Percentiles rank a stretch among this genome's conserved stretches.
These are phyloP conservation scores for Magallana ariakensis DNA, from an alignment of 1,140 invertebrate species.

Conservation along the genomic window DNA sequence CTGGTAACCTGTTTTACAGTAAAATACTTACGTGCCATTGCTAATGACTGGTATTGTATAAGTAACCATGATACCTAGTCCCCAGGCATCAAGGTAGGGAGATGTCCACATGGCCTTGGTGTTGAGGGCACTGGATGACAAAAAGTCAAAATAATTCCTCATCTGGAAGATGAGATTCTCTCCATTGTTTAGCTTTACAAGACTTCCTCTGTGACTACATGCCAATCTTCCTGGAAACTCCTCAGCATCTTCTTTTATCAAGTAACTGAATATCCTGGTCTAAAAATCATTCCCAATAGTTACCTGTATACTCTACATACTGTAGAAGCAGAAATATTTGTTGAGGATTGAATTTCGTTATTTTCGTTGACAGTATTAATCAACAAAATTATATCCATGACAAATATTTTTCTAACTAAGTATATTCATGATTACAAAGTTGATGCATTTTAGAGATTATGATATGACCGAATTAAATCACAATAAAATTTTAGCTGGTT, in stretches of 20 bases:
- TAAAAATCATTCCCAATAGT: constrained; percentile 51
- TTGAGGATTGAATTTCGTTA: neutral
- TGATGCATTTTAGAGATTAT: no score
- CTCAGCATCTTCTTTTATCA: constrained; percentile 80
- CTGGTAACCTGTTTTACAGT: neutral
- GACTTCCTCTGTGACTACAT: constrained; percentile 77
- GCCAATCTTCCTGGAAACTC: constrained; percentile 79
- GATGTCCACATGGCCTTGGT: constrained; percentile 79
- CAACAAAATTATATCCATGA: neutral
- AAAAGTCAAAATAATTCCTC: constrained; percentile 80
- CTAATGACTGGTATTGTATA: constrained; percentile 79
- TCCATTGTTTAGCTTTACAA: constrained; percentile 77
- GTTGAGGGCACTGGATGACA: constrained; percentile 77
- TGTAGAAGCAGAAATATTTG: neutral
- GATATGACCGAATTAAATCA: no score
- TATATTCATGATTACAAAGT: no score
- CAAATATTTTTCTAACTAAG: neutral
- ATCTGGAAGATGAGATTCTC: constrained; percentile 81
- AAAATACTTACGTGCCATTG: constrained; percentile 52
- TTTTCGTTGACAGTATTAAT: neutral
- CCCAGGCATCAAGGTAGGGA: constrained; percentile 80
- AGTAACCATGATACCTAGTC: constrained; percentile 79
- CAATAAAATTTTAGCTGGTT: no score
- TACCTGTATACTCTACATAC: neutral
- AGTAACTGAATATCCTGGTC: constrained; percentile 80